Base-by-base conservation (phyloP, 2,888 invertebrate species). In the Sphaerophoria rueppellii region DNA sequence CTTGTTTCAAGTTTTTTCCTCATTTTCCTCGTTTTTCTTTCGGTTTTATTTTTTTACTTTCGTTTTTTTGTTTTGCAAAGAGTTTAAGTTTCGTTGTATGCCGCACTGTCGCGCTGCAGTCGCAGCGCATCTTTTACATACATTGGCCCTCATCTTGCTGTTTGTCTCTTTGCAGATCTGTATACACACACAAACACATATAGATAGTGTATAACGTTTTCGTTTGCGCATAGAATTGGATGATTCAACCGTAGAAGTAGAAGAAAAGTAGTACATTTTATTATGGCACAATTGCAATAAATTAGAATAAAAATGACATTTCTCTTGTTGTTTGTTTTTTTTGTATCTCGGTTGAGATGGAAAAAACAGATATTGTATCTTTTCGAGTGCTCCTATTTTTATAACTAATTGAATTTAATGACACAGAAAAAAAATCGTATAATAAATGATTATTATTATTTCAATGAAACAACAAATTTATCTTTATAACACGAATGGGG, bases 381-480 rank as follows among this genome's bases (percentile, higher is more conserved):
- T 37, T 5, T 12, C 58, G 4, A 9, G 11, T 48, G 63, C 34
- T 52, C 54, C 67, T 48, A 70, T 73, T 70, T 65, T 50, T 65
- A 65, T 55, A 78, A 70, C 78, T 78, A 82, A 75, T 78, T 82
- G 74, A 65, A 78, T 78, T 69, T 71, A 78, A 82, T 74, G 74
- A 65, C 57, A 74, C n/a, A 43, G 65, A 40, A 55, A 9, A 9
- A 43, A 43, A 43, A 43, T 43, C 9, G 43, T 70, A 70, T 54
- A 70, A 60, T 35, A 78, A 60, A 79, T 79, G 65, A 82, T 82
- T 82, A 79, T 78, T 82, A 82, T 82, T 82, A 79, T 78, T 82
- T 78, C 70, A 78, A 74, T 70, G 52, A 70, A 78, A 73, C 71
- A 58, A 74, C 58, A 74, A 78, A 75, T 79, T 78, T 78, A 78